Base-by-base conservation (phyloP, 1,140 invertebrate genomes). In the Leptopilina clavipes region DNA sequence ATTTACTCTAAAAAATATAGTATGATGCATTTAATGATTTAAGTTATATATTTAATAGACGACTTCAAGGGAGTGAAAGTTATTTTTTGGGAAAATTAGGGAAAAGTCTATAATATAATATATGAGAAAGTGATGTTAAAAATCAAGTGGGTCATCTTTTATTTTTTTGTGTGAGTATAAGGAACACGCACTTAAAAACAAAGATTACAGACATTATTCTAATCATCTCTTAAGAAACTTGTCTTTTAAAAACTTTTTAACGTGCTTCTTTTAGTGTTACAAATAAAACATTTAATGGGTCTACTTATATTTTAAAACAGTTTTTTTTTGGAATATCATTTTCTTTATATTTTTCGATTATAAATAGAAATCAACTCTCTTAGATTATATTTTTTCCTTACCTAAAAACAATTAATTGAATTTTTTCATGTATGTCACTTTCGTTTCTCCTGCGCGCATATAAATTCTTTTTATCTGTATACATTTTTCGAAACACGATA, bases 41-140 rank as follows among this genome's bases (percentile, higher is more conserved):
- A 31, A 31, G 14, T 65, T n/a, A 65, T n/a, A n/a, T n/a, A n/a
- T n/a, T n/a, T n/a, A n/a, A n/a, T n/a, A n/a, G 25, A 7, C 11
- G 11, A 65, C 14, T n/a, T n/a, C n/a, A 65, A 65, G 25, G 59
- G 59, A 65, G 59, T 65, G 59, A 65, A 65, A 65, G 59, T 65
- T 31, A 65, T 65, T 65, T 65, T 65, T 65, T 65, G 12, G 19
- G 19, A 65, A 65, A 31, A 65, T 25, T 65, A 25, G 25, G 10
- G 12, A 65, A 65, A 31, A 65, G 59, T 6, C 25, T 31, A 31
- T 31, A 31, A n/a, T 31, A 31, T 1, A 2, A 31, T 31, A 31
- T 5, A 14, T 12, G 59, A 31, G 59, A 65, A 65, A 65, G 59
- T 31, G 22, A 52, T 3, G 22, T 22, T 10, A 11, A 31, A 31